phyloP scores from a whole-genome alignment of 2,113 vertebrate species.

The Genyomyrus donnyi region DNA sequence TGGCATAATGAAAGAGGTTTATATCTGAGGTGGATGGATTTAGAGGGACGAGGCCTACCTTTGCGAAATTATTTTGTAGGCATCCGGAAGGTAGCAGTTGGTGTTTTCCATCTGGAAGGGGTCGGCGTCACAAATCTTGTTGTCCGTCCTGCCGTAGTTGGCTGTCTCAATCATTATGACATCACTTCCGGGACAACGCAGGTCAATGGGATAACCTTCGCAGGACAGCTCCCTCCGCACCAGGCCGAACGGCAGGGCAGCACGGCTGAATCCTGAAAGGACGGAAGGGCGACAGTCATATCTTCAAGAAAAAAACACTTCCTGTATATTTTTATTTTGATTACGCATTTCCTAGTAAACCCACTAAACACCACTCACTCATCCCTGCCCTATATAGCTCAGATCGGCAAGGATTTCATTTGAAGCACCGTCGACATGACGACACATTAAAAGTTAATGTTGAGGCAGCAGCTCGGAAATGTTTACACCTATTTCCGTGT shows the following conservation, averaged over 20 bases:
- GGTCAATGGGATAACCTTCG: slow-evolving; percentile 93
- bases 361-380: background rate
- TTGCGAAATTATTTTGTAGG: slow-evolving; percentile 98
- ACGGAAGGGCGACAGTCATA: background rate
- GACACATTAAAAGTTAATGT: background rate
- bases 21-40: background rate
- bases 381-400: background rate
- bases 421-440: background rate
- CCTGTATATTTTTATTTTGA: background rate
- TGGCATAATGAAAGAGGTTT: background rate
- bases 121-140: slow-evolving; percentile 98
- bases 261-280: slow-evolving; percentile 80
- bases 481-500: background rate
- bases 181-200: slow-evolving; percentile 92
- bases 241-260: slow-evolving; percentile 87
- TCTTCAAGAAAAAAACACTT: background rate
- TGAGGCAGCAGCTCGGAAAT: background rate
- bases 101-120: slow-evolving; percentile 99
- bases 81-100: slow-evolving; percentile 96
- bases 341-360: background rate
- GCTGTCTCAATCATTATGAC: slow-evolving; percentile 98
- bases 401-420: background rate
- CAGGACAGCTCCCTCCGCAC: slow-evolving; percentile 93
- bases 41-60: slow-evolving; percentile 64
- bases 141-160: slow-evolving; percentile 94